phyloP scores from a whole-genome alignment of 2,888 invertebrate species.

The Cheilosia variabilis region DNA sequence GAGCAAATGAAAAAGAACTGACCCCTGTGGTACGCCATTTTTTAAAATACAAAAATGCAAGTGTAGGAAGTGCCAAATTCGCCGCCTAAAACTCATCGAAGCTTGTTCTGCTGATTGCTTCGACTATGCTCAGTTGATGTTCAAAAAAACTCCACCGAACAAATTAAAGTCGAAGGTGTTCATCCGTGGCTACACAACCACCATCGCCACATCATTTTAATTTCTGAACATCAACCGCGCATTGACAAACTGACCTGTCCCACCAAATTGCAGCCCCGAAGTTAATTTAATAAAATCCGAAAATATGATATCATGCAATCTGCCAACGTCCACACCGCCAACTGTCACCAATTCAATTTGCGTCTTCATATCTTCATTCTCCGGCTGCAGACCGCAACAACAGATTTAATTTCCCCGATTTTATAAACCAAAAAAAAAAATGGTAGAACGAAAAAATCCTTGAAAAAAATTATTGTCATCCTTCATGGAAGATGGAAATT shows the following conservation, averaged over 20 bases:
- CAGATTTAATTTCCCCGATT: constrained; percentile 42
- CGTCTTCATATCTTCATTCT: constrained; percentile 32
- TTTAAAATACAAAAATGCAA: too few species aligned
- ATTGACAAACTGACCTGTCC: neutral
- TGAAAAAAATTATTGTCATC: constrained; percentile 20
- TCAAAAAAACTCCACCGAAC: too few species aligned
- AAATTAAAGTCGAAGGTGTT: too few species aligned
- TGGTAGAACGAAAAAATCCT: constrained; percentile 5
- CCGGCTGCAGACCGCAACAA: constrained; percentile 12
- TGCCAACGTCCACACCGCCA: constrained; percentile 30
- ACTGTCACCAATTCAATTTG: constrained; percentile 60
- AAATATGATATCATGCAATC: constrained; percentile 10
- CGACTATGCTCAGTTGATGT: too few species aligned
- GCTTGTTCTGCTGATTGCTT: too few species aligned
- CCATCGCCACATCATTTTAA: neutral
- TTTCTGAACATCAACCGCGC: neutral
- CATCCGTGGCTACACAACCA: too few species aligned
- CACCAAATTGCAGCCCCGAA: neutral
- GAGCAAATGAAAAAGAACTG: too few species aligned
- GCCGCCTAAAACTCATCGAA: too few species aligned
- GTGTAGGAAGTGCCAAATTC: too few species aligned
- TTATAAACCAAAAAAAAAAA: neutral
- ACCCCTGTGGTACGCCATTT: too few species aligned
- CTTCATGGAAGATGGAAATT: neutral
- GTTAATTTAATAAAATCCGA: constrained; percentile 8